Percentiles rank a stretch among this genome's conserved stretches.
Evolutionary conservation across 1,140 invertebrate species (phyloP).

Genomic region (Diplogasteroides magnus): DNA sequence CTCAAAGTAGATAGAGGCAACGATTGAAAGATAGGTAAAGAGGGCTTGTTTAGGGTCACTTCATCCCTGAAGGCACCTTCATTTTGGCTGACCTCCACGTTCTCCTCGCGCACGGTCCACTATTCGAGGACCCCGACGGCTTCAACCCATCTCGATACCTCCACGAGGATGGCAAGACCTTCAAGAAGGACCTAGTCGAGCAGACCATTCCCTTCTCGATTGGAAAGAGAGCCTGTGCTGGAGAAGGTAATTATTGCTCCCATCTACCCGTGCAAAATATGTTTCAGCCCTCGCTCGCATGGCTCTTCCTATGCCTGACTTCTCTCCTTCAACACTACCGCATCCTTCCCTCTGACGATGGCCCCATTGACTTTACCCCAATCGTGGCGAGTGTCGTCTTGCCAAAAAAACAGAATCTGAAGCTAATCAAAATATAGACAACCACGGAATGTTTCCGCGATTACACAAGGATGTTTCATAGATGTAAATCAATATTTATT

Average conservation of each 20-base stretch:
- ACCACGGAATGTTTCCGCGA: too few relatives aligned
- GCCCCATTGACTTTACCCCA: not conserved
- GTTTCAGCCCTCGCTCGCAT: not conserved
- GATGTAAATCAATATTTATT: too few relatives aligned
- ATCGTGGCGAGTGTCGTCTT: not conserved
- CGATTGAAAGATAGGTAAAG: too few relatives aligned
- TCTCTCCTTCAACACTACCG: not conserved
- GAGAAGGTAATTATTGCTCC: constrained; percentile 7
- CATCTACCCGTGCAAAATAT: not conserved
- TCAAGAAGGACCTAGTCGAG: constrained; percentile 14
- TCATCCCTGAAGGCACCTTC: too few relatives aligned
- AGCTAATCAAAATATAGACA: too few relatives aligned
- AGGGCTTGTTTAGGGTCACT: too few relatives aligned
- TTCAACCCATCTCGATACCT: constrained; percentile 17
- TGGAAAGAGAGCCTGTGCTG: constrained; percentile 19
- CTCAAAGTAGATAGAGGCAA: too few relatives aligned
- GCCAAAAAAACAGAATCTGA: not conserved
- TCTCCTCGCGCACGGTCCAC: constrained; percentile 10
- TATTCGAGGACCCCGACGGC: not conserved
- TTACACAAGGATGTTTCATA: too few relatives aligned
- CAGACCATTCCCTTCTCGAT: constrained; percentile 17
- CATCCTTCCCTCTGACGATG: not conserved
- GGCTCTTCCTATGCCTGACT: not conserved
- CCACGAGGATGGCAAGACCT: constrained; percentile 4
- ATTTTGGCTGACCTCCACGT: too few relatives aligned